phyloP scores from a whole-genome alignment of 2,888 invertebrate species.

The Scaptomyza reducta region DNA sequence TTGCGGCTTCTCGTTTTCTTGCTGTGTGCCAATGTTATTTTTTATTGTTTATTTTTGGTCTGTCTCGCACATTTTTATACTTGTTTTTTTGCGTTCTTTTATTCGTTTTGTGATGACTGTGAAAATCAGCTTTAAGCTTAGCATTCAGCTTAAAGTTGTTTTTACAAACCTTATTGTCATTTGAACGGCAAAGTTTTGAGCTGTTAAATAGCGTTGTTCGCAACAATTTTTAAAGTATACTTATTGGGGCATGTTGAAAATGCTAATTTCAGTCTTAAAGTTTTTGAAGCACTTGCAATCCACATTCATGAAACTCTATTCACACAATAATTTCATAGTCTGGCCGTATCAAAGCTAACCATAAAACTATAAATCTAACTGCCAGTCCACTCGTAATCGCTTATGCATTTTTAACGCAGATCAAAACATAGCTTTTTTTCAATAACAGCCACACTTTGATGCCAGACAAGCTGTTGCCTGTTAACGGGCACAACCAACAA shows the following conservation, averaged over 20 bases:
- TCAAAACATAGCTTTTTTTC: background rate
- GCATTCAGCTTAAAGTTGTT: slow-evolving; percentile 15
- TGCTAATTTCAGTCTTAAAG: too few relatives aligned
- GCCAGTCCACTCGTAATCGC: slow-evolving; percentile 24
- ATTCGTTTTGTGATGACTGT: slow-evolving; percentile 15
- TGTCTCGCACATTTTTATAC: slow-evolving; percentile 35
- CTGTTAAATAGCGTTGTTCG: background rate
- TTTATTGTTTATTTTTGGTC: slow-evolving; percentile 2
- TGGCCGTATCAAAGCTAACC: slow-evolving; percentile 5
- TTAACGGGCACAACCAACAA: background rate
- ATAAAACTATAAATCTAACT: slow-evolving; percentile 6
- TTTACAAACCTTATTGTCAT: slow-evolving; percentile 8
- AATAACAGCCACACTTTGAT: slow-evolving; percentile 5
- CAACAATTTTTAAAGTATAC: slow-evolving; percentile 22
- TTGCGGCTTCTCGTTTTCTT: slow-evolving; percentile 8
- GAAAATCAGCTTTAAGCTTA: slow-evolving; percentile 42
- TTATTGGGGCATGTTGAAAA: slow-evolving; percentile 2
- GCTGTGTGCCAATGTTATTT: background rate
- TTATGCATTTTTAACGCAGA: slow-evolving; percentile 36
- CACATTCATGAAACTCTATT: background rate
- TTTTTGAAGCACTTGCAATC: background rate
- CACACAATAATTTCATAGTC: background rate
- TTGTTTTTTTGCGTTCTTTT: slow-evolving; percentile 20
- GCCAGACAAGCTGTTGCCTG: slow-evolving; percentile 31
- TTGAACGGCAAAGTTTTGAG: slow-evolving; percentile 2